Conservation (phyloP, 2,888 invertebrate species). For the Scaptomyza cyrtandrae region DNA sequence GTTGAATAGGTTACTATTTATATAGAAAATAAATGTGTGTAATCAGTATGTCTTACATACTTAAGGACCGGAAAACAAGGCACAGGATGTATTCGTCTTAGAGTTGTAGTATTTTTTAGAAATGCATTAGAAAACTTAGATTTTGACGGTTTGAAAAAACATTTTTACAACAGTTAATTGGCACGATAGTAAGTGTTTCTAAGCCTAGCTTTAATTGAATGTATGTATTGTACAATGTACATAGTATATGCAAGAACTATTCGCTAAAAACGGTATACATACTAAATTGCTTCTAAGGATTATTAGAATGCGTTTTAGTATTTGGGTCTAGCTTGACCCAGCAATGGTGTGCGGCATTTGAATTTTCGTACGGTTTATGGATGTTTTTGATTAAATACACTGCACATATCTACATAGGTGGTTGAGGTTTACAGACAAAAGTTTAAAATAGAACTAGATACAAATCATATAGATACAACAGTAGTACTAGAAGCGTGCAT, state of each 20-base stretch:
- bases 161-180: slow-evolving; percentile 15
- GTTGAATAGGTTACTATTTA: slow-evolving; percentile 45
- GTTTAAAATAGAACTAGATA: slow-evolving; percentile 15
- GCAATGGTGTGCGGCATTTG: background rate
- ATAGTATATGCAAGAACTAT: slow-evolving; percentile 26
- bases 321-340: slow-evolving; percentile 12
- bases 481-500: background rate
- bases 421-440: slow-evolving; percentile 10
- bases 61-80: slow-evolving; percentile 33
- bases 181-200: slow-evolving; percentile 13
- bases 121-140: slow-evolving; percentile 25
- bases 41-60: slow-evolving; percentile 41
- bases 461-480: slow-evolving; percentile 21
- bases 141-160: background rate
- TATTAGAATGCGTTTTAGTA: slow-evolving; percentile 9
- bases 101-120: slow-evolving; percentile 22
- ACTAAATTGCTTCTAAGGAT: slow-evolving; percentile 15
- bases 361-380: slow-evolving; percentile 20
- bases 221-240: slow-evolving; percentile 9
- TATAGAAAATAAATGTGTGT: slow-evolving; percentile 37
- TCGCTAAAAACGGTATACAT: slow-evolving; percentile 15
- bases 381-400: slow-evolving; percentile 16
- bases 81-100: slow-evolving; percentile 24
- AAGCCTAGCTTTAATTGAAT: slow-evolving; percentile 28
- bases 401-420: slow-evolving; percentile 29